phyloP scores from a whole-genome alignment of 30 jellyfish, hydroid and myxozoan species.

The Turritopsis rubra region DNA sequence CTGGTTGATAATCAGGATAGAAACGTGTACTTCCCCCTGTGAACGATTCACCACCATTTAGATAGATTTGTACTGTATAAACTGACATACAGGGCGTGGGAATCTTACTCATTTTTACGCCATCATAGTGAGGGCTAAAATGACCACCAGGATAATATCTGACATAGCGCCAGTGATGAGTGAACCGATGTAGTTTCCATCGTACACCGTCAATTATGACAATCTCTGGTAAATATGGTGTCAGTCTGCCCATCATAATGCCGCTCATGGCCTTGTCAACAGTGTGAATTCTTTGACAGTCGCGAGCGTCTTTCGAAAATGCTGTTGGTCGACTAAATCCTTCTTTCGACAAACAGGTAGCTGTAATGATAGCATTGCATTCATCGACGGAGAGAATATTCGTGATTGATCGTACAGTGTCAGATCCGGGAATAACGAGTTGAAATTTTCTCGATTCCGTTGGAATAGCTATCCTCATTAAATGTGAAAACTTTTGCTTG shows the following conservation, averaged over 20 bases:
- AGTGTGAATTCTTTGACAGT: slow-evolving; percentile 25
- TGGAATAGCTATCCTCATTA: background rate
- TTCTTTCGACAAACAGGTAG: slow-evolving; percentile 1
- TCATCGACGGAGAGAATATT: slow-evolving; percentile 13
- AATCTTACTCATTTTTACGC: slow-evolving; percentile 11
- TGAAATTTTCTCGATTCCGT: background rate
- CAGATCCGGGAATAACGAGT: background rate
- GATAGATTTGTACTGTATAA: slow-evolving; percentile 16
- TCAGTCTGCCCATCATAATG: slow-evolving; percentile 14
- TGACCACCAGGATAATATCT: slow-evolving; percentile 24
- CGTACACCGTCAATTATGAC: slow-evolving; percentile 22
- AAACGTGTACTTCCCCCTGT: slow-evolving; percentile 13
- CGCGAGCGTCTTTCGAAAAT: slow-evolving; percentile 5
- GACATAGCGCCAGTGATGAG: slow-evolving; percentile 24
- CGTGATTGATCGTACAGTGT: slow-evolving; percentile 9
- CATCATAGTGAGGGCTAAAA: slow-evolving; percentile 22
- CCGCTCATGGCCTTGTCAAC: slow-evolving; percentile 17
- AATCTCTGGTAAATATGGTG: slow-evolving; percentile 17
- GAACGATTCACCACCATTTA: slow-evolving; percentile 18
- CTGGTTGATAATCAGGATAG: slow-evolving; percentile 16
- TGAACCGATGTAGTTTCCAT: slow-evolving; percentile 2
- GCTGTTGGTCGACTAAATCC: slow-evolving; percentile 28
- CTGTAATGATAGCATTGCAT: slow-evolving; percentile 11
- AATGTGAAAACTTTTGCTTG: slow-evolving; percentile 17
- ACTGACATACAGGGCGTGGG: slow-evolving; percentile 21